Base-by-base conservation (phyloP, 2,888 invertebrate genomes). In the Chrysolina haemoptera region DNA sequence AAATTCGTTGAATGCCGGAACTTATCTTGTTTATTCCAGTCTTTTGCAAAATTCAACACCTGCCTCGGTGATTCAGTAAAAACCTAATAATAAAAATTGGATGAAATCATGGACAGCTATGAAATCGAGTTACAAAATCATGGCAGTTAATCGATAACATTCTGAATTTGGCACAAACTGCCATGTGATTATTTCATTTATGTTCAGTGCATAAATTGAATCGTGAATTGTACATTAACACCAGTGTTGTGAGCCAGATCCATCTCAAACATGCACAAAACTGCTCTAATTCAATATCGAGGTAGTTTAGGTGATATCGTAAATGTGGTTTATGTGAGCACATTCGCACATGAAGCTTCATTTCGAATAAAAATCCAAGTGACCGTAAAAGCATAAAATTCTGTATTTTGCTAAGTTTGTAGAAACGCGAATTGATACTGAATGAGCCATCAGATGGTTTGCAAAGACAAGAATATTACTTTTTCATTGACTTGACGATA, bases 141-240 rank as follows among this genome's bases (percentile, higher is more conserved):
- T 16, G 18, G 10, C 53, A 53, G 20, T 53, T 11, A 3, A 50
- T 50, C 18, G n/a, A 50, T 50, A 50, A 50, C 16, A 53, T 53
- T 43, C 53, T 20, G 53, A 8, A 18, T 53, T 53, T 20, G 18
- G 18, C 53, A 53, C 9, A 20, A 20, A 20, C 53, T 12, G 1
- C 20, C 53, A 53, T 18, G 53, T 20, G 20, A 53, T 53, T 53
- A 53, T 53, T 53, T 53, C 53, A 53, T 53, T 53, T 35, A 4
- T 20, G 53, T 53, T 53, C 16, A 20, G 20, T 5, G 16, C 4
- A 20, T 16, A 20, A 11, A 53, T 53, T 53, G 53, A 53, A 18
- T 53, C 53, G 53, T 53, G 20, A 53, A 53, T 53, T 20, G 20
- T 16, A 20, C 2, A 53, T 20, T 20, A 18, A 20, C 53, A 53